Evolutionary conservation across 2,797 vertebrate species (phyloP), one percentile per base, ranked within the genome.

Genomic region (Apogon hyalosoma): DNA sequence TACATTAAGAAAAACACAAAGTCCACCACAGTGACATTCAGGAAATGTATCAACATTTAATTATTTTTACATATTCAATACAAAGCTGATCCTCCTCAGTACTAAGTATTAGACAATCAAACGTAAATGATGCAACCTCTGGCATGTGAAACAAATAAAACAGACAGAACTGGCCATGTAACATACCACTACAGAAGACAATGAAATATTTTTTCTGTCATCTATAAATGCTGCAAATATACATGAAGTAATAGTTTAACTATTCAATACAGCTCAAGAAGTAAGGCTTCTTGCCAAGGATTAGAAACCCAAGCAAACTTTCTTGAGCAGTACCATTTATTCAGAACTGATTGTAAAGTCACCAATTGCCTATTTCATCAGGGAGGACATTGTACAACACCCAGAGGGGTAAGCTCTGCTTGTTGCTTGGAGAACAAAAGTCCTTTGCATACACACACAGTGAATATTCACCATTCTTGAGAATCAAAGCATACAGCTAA

Each of bases 1-100:
- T 14, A 62, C 10, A 67, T 61, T 12, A 74, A 76, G 46, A 58
- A 85, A 82, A 43, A 78, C 77, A 89, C 47, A 65, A 43, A 50
- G 51, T 73, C 79, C 51, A 87, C 69, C 76, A 84, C 63, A 63
- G 59, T 70, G 47, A 73, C 51, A 49, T 81, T 86, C 82, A 88
- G 81, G 83, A 92, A 92, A 90, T 84, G 7, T 69, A 45, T 79
- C 64, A 80, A 89, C 84, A 89, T 94, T 93, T 93, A 93, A 94
- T 93, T 77, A 88, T 82, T 81, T 50, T 85, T 69, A 90, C 60
- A 89, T 67, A 76, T 56, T 70, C 49, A 77, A 77, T 81, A 92
- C 87, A 93, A 85, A 87, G 82, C 75, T 83, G 69, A 70, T 80
- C 58, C 46, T 73, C 74, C 63, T 80, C 49, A 73, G 61, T 57